Percentiles rank a stretch among this genome's conserved stretches.
Conservation (phyloP, 2,888 invertebrate genomes). For the Dermolepida albohirtum region DNA sequence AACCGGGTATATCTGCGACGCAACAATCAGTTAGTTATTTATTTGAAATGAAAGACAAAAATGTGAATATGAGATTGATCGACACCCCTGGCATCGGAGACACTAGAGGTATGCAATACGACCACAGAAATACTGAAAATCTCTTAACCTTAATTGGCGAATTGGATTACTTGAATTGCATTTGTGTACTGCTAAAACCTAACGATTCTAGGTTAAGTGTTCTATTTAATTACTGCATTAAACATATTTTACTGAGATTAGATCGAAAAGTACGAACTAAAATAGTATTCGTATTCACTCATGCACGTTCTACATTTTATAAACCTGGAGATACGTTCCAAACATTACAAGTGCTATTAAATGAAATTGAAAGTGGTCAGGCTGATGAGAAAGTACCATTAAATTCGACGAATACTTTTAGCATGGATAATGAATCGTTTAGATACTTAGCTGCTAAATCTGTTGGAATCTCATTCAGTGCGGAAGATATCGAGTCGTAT, state of each 20-base stretch:
- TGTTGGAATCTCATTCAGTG: conserved; percentile 48
- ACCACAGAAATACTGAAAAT: conserved; percentile 50
- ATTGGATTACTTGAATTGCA: conserved; percentile 57
- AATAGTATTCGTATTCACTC: conserved; percentile 60
- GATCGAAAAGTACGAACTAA: conserved; percentile 58
- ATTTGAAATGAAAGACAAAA: conserved; percentile 43
- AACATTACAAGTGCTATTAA: conserved; percentile 51
- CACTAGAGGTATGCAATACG: conserved; percentile 49
- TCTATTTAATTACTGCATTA: conserved; percentile 58
- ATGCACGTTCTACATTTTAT: conserved; percentile 55
- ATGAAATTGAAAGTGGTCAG: conserved; percentile 50
- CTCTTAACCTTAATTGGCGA: conserved; percentile 55
- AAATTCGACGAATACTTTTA: conserved; percentile 56
- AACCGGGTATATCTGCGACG: conserved; percentile 47
- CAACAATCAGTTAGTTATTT: conserved; percentile 75
- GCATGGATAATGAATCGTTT: conserved; percentile 60
- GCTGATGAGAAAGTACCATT: conserved; percentile 52
- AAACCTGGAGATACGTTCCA: conserved; percentile 56
- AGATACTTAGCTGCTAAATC: conserved; percentile 56
- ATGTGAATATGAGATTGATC: conserved; percentile 52
- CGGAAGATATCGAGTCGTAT: conserved; percentile 45
- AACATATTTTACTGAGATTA: conserved; percentile 57
- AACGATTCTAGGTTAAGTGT: conserved; percentile 55
- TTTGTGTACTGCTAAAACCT: conserved; percentile 57
- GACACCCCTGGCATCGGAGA: conserved; percentile 60